Evolutionary conservation across 2,797 vertebrate genomes (phyloP), one percentile per base, ranked within the genome.

Genomic region (Eulemur albifrons): DNA sequence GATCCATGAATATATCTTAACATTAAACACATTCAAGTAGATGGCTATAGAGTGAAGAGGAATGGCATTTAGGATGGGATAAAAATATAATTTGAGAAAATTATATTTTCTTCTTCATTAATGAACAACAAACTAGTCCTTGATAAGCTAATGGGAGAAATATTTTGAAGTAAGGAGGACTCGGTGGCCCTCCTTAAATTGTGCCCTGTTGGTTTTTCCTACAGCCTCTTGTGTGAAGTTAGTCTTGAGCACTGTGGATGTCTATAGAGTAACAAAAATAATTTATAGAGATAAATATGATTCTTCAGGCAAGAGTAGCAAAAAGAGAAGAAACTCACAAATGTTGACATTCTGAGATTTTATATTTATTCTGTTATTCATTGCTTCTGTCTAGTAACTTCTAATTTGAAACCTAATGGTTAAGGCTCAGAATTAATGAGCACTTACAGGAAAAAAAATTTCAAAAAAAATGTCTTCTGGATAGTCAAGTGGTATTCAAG

Each of bases 401-500:
- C 15, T 86, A 90, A 69, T 85, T 92, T 72, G 20, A 93, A 87
- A 23, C 8, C 12, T 45, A 87, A 76, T 79, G 59, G 35, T 52
- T 83, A 43, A 59, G 54, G 48, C 63, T 90, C 48, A 57, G 75
- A 95, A 95, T 63, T 67, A 76, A 85, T 69, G 38, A 95, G 40
- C 2, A 48, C 27, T 35, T 88, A 79, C 2, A 88, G 14, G 4
- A 43, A 50, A 75, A 80, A 70, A 45, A 32, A 11, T 72, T 54
- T 7, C 45, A 91, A 67, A 52, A 10, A 35, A 69, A 27, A 52
- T 21, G 12, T 65, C 18, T 88, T 80, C 35, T 32, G 17, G 15
- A 35, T 32, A 38, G 38, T 79, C 54, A 96, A 67, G 21, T 72
- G 7, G 5, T 48, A 32, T 61, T 89, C 11, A 93, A 90, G 38